phyloP scores from a whole-genome alignment of 2,113 vertebrate species.

The Rhabdornis inornatus region DNA sequence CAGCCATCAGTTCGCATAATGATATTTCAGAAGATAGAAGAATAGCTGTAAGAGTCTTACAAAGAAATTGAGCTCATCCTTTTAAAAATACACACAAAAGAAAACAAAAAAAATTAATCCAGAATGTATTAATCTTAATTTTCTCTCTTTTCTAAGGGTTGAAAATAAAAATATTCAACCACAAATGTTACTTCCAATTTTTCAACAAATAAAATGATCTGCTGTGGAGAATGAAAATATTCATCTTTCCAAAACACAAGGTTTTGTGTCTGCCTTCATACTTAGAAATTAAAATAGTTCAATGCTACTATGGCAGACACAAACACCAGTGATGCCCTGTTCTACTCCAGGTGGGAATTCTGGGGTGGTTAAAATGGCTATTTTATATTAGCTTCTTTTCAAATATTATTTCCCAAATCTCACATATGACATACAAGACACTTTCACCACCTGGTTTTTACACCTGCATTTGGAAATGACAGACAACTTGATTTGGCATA shows the following conservation, averaged over 20 bases:
- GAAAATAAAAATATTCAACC: neutral
- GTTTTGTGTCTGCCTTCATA: neutral
- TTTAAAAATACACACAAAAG: neutral
- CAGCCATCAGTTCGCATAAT: conserved; percentile 8
- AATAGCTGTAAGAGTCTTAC: neutral
- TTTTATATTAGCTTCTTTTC: neutral
- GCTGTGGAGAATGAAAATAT: neutral
- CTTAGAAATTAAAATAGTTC: neutral
- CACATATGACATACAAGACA: neutral
- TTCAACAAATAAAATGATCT: neutral
- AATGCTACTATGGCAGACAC: neutral
- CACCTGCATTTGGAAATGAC: neutral
- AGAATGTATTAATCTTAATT: neutral
- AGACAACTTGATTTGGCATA: neutral
- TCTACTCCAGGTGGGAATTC: neutral
- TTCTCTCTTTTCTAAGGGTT: neutral
- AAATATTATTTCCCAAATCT: neutral
- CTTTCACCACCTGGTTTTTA: neutral
- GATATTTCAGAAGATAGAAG: conserved; percentile 9
- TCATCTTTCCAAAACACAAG: neutral
- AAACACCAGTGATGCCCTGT: neutral
- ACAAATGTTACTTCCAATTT: neutral
- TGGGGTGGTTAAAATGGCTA: neutral
- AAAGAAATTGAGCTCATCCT: neutral
- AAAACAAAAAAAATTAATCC: neutral